Base-by-base conservation (phyloP, 2,797 vertebrate genomes). In the Lacerta agilis region DNA sequence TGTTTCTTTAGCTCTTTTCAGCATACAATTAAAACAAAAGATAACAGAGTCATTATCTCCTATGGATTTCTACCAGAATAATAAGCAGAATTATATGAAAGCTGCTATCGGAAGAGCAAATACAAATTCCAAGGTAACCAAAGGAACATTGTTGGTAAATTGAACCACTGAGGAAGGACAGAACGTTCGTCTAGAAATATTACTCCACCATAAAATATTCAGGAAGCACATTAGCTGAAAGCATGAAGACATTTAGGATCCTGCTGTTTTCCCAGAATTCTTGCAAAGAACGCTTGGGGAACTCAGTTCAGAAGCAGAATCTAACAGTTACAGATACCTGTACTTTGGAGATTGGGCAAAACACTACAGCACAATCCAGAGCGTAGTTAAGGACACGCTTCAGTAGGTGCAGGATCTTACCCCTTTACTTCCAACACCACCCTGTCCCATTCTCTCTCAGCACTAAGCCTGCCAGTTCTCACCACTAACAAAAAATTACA, bases 171-270 rank as follows among this genome's bases (percentile, higher is more conserved):
- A 73, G 36, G 27, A 55, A 66, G 36, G 36, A 58, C 55, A 61
- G 55, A 81, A 81, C 29, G 81, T 58, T 36, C 17, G 36, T 61
- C 73, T 66, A 85, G 77, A 86, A 69, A 27, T 69, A 67, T 64
- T 85, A 33, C 73, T 77, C n/a, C 41, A 23, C 38, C 23, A 83
- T 43, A 83, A 83, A 83, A 83, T 83, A 83, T n/a, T 83, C 69
- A 71, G 82, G 67, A 83, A 83, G 11, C 11, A 13, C 82, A 67
- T 66, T 61, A 11, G n/a, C 36, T 64, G 25, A 38, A 10, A 10
- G 38, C 33, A 38, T 18, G 64, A 80, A 36, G 29, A 15, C 75
- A 77, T 8, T 23, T 8, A 64, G n/a, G 8, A 41, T 27, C 79
- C 38, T 80, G 33, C 8, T 6, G 55, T 80, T 80, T 5, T 13